phyloP scores from a whole-genome alignment of 2,888 invertebrate species.

The Catocala fraxini region DNA sequence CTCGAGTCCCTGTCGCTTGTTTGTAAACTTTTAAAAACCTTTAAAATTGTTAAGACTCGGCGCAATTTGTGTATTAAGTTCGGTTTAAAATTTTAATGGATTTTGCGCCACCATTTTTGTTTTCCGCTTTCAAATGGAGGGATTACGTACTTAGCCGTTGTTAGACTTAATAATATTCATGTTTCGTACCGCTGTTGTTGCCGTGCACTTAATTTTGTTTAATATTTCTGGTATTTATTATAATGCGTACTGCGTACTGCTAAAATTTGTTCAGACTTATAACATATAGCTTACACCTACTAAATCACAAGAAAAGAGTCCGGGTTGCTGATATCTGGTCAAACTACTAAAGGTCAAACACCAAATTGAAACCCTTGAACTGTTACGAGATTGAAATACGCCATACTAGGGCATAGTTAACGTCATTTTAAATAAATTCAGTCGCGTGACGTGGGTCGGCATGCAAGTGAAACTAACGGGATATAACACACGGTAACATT shows the following conservation, averaged over 20 bases:
- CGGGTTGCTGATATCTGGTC: too few species aligned
- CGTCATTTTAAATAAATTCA: constrained; percentile 40
- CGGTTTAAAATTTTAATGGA: constrained; percentile 26
- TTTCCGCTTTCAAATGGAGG: constrained; percentile 22
- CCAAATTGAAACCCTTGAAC: constrained; percentile 1
- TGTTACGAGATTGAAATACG: not conserved
- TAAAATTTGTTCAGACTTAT: not conserved
- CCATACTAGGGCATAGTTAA: constrained; percentile 8
- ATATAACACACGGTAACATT: constrained; percentile 9
- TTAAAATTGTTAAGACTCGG: constrained; percentile 22
- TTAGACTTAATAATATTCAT: constrained; percentile 16
- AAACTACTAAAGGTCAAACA: not conserved
- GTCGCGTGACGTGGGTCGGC: constrained; percentile 41
- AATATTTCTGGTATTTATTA: not conserved
- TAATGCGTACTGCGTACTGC: not conserved
- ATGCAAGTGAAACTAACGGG: constrained; percentile 17
- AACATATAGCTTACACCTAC: not conserved
- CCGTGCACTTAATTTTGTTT: not conserved
- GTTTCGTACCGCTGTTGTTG: constrained; percentile 2
- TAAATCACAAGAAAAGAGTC: not conserved
- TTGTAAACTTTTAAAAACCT: constrained; percentile 32
- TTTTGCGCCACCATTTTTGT: constrained; percentile 17
- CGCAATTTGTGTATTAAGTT: constrained; percentile 31
- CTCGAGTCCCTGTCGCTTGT: constrained; percentile 6
- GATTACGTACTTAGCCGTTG: constrained; percentile 23